These are phyloP conservation scores for Aegotheles bennettii DNA, from an alignment of 2,113 vertebrate genomes.

Conservation along the genomic window DNA sequence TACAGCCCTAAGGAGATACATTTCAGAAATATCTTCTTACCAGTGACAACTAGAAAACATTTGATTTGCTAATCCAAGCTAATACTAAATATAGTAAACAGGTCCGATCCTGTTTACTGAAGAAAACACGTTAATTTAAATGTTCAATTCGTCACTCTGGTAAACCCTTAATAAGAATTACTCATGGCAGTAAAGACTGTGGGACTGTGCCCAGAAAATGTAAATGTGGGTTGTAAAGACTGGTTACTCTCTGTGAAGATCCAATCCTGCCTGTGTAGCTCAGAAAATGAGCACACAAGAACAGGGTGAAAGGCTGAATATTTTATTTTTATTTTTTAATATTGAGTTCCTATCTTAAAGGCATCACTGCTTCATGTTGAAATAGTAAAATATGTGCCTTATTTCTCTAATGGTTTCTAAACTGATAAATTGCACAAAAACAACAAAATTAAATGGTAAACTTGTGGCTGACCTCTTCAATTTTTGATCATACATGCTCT, in stretches of 20 bases:
- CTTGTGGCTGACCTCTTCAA: background rate
- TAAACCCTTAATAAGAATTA: background rate
- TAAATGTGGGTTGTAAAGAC: background rate
- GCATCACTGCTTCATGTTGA: slow-evolving; percentile 9
- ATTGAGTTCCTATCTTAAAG: background rate
- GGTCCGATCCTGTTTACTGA: background rate
- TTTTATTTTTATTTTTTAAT: background rate
- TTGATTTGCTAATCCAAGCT: slow-evolving; percentile 54
- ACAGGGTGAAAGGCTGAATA: background rate
- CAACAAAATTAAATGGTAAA: background rate
- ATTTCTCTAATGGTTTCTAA: slow-evolving; percentile 14
- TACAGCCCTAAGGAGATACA: background rate
- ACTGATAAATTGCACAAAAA: background rate
- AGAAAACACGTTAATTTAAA: background rate
- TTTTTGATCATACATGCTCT: background rate
- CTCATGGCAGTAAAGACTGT: background rate
- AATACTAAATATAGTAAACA: slow-evolving; percentile 21
- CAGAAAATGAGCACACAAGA: background rate
- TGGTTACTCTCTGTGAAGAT: background rate
- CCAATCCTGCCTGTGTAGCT: background rate
- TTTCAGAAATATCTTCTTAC: slow-evolving; percentile 29
- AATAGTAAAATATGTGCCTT: slow-evolving; percentile 38
- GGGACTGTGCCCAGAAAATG: background rate
- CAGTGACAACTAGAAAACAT: slow-evolving; percentile 47
- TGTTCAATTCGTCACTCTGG: background rate